Conservation (phyloP, 2,113 vertebrate genomes). For the Monopterus albus region DNA sequence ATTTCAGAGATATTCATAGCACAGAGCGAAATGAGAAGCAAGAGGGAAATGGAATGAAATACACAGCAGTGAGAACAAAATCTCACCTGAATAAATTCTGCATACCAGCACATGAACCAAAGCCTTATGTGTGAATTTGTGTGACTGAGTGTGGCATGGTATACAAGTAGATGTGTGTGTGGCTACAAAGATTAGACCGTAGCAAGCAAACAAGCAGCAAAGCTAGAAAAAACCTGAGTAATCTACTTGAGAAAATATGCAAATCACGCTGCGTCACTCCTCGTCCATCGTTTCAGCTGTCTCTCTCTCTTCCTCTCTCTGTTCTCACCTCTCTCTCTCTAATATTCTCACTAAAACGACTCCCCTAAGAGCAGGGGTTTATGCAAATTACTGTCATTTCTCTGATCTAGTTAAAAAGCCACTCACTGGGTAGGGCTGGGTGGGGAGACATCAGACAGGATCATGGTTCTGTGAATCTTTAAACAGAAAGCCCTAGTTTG, state of each 20-base stretch:
- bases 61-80: not conserved
- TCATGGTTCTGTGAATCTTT: slow-evolving; percentile 1
- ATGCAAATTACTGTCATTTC: slow-evolving; percentile 29
- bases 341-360: not conserved
- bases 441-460: slow-evolving; percentile 1
- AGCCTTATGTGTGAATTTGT: slow-evolving; percentile 12
- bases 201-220: slow-evolving; percentile 53
- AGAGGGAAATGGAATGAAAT: not conserved
- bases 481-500: slow-evolving; percentile 23
- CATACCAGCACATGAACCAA: slow-evolving; percentile 22
- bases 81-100: slow-evolving; percentile 29
- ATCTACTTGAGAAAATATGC: slow-evolving; percentile 68
- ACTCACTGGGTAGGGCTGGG: not conserved
- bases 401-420: not conserved
- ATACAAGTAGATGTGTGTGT: not conserved
- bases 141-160: not conserved
- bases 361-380: slow-evolving; percentile 31
- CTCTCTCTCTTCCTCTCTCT: not conserved
- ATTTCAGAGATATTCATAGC: slow-evolving; percentile 63
- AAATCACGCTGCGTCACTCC: slow-evolving; percentile 53
- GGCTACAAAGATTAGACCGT: slow-evolving; percentile 41
- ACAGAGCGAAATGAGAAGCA: slow-evolving; percentile 12
- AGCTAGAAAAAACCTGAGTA: slow-evolving; percentile 47
- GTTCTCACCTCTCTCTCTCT: not conserved
- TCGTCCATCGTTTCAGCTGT: not conserved